phyloP scores from a whole-genome alignment of 2,888 invertebrate genomes.

The Chydorus sphaericus region DNA sequence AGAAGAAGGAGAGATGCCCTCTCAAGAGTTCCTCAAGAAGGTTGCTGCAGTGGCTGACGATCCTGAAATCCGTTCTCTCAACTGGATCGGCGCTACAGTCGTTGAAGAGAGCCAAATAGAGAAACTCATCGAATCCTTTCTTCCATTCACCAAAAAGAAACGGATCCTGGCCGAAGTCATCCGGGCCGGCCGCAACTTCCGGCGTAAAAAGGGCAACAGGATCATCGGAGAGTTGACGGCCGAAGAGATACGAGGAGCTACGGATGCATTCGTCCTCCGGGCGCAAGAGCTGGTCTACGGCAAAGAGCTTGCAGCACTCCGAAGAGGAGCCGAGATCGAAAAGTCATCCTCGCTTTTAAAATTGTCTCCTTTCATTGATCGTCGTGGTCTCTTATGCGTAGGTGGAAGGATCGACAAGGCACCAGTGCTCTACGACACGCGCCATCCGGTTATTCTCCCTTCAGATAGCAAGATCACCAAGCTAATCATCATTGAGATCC shows the following conservation, averaged over 20 bases:
- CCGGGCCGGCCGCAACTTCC: neutral
- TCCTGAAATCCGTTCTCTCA: neutral
- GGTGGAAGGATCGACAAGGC: neutral
- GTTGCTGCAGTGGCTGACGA: neutral
- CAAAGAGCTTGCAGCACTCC: neutral
- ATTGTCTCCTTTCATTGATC: constrained; percentile 6
- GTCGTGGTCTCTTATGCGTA: neutral
- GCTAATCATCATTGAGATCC: constrained; percentile 17
- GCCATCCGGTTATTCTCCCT: constrained; percentile 23
- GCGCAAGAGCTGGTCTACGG: neutral
- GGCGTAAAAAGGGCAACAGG: neutral
- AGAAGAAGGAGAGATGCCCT: neutral
- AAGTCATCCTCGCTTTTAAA: neutral
- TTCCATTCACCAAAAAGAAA: neutral
- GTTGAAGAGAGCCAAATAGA: neutral
- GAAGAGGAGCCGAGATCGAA: neutral
- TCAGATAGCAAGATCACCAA: constrained; percentile 11
- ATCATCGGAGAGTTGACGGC: neutral
- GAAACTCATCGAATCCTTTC: neutral
- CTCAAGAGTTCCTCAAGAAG: neutral
- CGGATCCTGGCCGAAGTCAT: neutral
- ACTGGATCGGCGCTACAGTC: neutral
- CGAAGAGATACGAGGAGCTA: neutral
- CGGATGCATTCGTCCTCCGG: neutral
- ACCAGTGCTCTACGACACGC: neutral